A percentile compares a stretch with the other conserved stretches of the same genome.
Evolutionary conservation across 2,113 vertebrate species (phyloP).

Genomic region (Burhinus bistriatus): DNA sequence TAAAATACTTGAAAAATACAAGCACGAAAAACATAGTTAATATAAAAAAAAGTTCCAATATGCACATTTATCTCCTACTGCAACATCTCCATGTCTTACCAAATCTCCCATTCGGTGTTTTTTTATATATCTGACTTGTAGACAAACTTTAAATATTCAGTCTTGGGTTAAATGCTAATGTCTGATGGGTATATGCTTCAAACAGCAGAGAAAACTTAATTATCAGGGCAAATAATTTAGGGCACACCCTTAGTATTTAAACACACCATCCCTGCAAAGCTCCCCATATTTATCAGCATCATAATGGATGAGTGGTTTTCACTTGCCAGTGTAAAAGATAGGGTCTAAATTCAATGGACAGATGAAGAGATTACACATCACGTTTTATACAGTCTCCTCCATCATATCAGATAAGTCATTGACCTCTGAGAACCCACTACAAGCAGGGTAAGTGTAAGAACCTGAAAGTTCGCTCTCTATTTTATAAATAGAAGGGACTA

Average conservation of each 20-base stretch:
- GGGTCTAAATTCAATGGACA: background rate
- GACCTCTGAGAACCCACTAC: background rate
- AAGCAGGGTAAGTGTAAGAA: background rate
- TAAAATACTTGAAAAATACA: background rate
- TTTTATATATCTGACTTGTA: background rate
- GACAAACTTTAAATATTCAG: background rate
- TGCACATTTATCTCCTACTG: background rate
- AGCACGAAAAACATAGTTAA: background rate
- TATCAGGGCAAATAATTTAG: background rate
- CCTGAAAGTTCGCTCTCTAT: background rate
- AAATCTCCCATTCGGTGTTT: background rate
- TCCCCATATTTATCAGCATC: background rate
- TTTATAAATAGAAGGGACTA: background rate
- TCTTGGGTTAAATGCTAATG: background rate
- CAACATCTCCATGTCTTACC: background rate
- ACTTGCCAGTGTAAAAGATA: background rate
- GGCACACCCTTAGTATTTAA: background rate
- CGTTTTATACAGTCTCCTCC: background rate
- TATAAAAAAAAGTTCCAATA: background rate
- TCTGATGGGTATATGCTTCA: background rate
- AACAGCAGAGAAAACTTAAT: background rate
- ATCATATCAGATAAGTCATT: background rate
- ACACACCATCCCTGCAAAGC: background rate
- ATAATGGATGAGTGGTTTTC: background rate
- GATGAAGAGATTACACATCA: background rate